phyloP scores from a whole-genome alignment of 2,113 vertebrate genomes.

The Motacilla alba region DNA sequence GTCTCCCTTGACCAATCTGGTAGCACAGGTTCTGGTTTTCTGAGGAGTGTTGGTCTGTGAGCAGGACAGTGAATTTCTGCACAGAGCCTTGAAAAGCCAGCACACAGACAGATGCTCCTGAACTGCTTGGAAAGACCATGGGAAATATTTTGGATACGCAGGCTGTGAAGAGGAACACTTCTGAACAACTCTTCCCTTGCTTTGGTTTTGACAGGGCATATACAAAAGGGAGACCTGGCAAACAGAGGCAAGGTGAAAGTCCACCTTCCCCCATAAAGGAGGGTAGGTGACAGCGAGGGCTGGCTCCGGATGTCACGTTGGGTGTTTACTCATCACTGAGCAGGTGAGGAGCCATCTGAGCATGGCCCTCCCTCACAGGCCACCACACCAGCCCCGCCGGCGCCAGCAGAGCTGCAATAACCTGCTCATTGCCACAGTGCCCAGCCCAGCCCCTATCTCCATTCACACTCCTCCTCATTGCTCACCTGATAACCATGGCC shows the following conservation, averaged over 20 bases:
- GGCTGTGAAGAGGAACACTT: neutral
- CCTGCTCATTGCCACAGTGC: conserved; percentile 34
- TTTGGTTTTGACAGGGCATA: neutral
- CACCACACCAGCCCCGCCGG: conserved; percentile 66
- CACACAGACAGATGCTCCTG: neutral
- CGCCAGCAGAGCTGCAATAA: conserved; percentile 72
- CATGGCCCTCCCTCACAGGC: neutral
- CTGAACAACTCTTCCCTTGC: neutral
- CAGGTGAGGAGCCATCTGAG: neutral
- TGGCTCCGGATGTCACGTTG: neutral
- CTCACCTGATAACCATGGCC: conserved; percentile 41
- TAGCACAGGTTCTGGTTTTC: neutral
- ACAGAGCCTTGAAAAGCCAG: neutral
- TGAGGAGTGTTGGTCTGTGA: neutral
- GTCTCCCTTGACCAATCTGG: neutral
- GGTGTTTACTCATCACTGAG: conserved; percentile 22
- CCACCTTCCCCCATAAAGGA: neutral
- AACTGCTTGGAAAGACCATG: accelerated
- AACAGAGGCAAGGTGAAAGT: neutral
- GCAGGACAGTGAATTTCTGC: neutral
- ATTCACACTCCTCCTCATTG: conserved; percentile 56
- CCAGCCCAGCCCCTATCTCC: conserved; percentile 52
- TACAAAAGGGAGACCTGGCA: neutral
- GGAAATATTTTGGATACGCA: neutral
- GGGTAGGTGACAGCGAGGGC: neutral